A percentile compares a stretch with the other conserved stretches of the same genome.
phyloP scores from a whole-genome alignment of 92 coral and sea anemone species.

The Palythoa grandiflora region DNA sequence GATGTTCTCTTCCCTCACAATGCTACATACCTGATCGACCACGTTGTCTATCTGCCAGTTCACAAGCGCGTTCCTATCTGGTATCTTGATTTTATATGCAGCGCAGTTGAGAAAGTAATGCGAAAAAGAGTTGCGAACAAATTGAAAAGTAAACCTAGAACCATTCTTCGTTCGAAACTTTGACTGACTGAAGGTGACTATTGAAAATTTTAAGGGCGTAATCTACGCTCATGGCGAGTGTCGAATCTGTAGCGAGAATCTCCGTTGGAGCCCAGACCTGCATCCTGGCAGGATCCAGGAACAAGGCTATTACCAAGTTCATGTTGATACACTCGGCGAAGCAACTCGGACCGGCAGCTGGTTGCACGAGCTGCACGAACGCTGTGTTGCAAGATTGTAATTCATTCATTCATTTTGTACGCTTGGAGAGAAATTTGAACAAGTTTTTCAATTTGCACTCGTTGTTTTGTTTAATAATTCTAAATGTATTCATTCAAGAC shows the following conservation, averaged over 20 bases:
- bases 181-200: conserved; percentile 20
- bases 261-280: too few species aligned
- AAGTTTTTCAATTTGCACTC: too few species aligned
- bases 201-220: neutral
- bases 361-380: neutral
- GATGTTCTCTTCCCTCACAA: conserved; percentile 90
- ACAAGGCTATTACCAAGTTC: neutral
- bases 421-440: too few species aligned
- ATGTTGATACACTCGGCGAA: neutral
- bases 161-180: conserved; percentile 75
- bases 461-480: too few species aligned
- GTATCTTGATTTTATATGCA: conserved; percentile 83
- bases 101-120: conserved; percentile 87
- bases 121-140: conserved; percentile 69
- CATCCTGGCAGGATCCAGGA: neutral
- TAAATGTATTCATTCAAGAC: too few species aligned
- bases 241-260: neutral
- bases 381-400: neutral
- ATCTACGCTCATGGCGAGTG: neutral
- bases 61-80: conserved; percentile 89
- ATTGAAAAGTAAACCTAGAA: conserved; percentile 55
- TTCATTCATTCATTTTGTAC: too few species aligned
- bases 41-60: conserved; percentile 93
- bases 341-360: neutral
- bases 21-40: conserved; percentile 92